Evolutionary conservation across 2,797 vertebrate genomes (phyloP).

Genomic region (Lindbergichthys nudifrons): DNA sequence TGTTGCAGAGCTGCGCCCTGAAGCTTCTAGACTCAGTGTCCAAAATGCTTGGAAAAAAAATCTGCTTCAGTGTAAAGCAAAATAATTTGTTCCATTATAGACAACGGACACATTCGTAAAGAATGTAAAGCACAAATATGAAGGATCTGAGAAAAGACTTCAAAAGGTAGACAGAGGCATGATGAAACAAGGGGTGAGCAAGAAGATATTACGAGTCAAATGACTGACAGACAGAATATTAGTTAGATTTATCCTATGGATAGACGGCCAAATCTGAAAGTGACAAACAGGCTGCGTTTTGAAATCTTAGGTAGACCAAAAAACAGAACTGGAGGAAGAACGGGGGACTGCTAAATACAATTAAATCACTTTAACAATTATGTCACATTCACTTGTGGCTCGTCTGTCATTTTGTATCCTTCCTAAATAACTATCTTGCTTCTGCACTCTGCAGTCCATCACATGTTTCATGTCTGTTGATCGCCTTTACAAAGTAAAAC

Average conservation of each 20-base stretch:
- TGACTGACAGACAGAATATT: slow-evolving; percentile 46
- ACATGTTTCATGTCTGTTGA: background rate
- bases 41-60: slow-evolving; percentile 1
- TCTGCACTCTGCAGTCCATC: background rate
- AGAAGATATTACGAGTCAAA: slow-evolving; percentile 13
- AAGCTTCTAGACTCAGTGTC: slow-evolving; percentile 16
- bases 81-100: background rate
- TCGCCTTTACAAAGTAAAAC: background rate
- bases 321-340: background rate
- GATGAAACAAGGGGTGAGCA: slow-evolving; percentile 6
- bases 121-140: slow-evolving; percentile 13
- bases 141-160: slow-evolving; percentile 11
- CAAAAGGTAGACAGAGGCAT: slow-evolving; percentile 10
- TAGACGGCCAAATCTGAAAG: slow-evolving; percentile 17
- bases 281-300: slow-evolving; percentile 12
- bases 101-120: background rate
- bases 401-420: background rate
- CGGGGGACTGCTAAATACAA: background rate
- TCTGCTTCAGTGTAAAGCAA: background rate
- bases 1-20: slow-evolving; percentile 40
- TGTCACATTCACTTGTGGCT: background rate
- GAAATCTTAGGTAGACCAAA: background rate
- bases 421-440: background rate
- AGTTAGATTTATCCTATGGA: slow-evolving; percentile 26
- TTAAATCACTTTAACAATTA: background rate